Percentiles rank a stretch among this genome's conserved stretches.
phyloP scores from a whole-genome alignment of 2,113 vertebrate genomes.

The Xenopus laevis region DNA sequence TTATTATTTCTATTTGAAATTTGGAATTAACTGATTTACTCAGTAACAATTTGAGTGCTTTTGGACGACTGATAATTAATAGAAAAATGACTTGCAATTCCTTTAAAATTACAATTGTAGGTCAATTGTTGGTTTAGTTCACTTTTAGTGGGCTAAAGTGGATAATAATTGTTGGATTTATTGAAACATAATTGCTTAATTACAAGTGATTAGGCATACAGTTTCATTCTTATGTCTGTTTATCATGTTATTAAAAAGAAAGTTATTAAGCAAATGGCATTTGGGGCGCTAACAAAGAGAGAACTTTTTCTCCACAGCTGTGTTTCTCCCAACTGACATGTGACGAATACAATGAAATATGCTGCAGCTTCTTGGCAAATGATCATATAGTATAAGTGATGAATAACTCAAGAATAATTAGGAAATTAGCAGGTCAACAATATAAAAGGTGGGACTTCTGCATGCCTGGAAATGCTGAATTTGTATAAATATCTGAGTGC shows the following conservation, averaged over 20 bases:
- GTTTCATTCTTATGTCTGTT: conserved; percentile 40
- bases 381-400: conserved; percentile 29
- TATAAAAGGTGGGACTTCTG: background rate
- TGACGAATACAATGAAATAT: conserved; percentile 26
- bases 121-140: conserved; percentile 37
- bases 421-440: conserved; percentile 22
- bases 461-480: too few species aligned
- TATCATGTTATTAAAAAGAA: conserved; percentile 43
- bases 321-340: conserved; percentile 24
- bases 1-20: background rate
- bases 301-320: conserved; percentile 33
- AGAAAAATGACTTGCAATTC: conserved; percentile 11
- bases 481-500: too few species aligned
- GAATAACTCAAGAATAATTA: conserved; percentile 35
- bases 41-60: conserved; percentile 6
- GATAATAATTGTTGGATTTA: conserved; percentile 42
- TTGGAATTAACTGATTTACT: conserved; percentile 4
- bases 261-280: conserved; percentile 42
- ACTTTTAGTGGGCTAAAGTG: conserved; percentile 24
- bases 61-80: conserved; percentile 32
- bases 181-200: conserved; percentile 44
- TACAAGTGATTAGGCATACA: conserved; percentile 34
- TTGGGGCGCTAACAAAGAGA: conserved; percentile 13
- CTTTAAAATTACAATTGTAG: conserved; percentile 27
- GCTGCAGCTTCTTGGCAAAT: conserved; percentile 16